Evolutionary conservation across 2,797 vertebrate species (phyloP), one percentile per base, ranked within the genome.

Genomic region (Miichthys miiuy): DNA sequence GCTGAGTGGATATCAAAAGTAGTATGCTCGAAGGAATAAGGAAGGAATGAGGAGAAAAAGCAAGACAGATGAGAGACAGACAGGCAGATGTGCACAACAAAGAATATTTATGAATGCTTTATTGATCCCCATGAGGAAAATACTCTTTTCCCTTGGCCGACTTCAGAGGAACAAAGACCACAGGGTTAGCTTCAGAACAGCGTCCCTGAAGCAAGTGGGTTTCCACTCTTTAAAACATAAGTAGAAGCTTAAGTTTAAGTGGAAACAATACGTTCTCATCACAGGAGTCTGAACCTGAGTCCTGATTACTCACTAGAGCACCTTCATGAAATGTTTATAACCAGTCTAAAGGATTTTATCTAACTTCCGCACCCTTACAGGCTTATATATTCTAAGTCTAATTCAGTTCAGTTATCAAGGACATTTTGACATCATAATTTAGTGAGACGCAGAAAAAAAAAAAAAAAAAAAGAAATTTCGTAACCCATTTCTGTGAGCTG

Each of bases 71-170:
- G 67, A 75, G 38, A 66, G n/a, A 66, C n/a, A 51, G 55, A 76
- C 47, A 84, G 67, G 60, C 81, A 80, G 67, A 86, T 77, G 80
- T 78, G 77, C 71, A 70, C 75, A 81, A 75, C 70, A 83, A 81
- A 83, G 62, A 74, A 68, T 69, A 80, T 75, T 84, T 84, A 77
- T 74, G 75, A 79, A 84, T 63, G 38, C 77, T 83, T 86, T 83
- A 87, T 76, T 80, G 69, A 86, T 85, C 55, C 78, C 81, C 73
- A 71, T 50, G 68, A 77, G 72, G 65, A 58, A 83, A 57, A 69
- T 73, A 63, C 20, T 76, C 25, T 77, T 69, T 78, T 81, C 55
- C 67, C 54, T 80, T 25, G 42, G 42, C 55, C 66, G 44, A 71
- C 63, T 78, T 75, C 71, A 82, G 16, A 20, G 56, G 48, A 86